phyloP scores from a whole-genome alignment of 2,797 vertebrate genomes.

The Nothura maculosa region DNA sequence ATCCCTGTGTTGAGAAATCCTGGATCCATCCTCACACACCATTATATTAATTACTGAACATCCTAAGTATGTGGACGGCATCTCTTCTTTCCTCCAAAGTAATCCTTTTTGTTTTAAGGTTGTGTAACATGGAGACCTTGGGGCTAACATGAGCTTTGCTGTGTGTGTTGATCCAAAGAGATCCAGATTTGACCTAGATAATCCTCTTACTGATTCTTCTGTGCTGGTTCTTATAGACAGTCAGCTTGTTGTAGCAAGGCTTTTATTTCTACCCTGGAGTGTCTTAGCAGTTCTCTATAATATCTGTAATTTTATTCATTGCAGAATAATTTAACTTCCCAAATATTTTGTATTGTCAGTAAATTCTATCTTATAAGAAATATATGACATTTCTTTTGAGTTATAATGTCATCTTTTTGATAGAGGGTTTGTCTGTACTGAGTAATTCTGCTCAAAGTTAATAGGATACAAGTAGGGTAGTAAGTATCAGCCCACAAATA shows the following conservation, averaged over 20 bases:
- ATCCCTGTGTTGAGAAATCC: neutral
- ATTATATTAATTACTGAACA: neutral
- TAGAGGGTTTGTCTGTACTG: neutral
- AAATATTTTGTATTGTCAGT: neutral
- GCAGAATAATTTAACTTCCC: neutral
- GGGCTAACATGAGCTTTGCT: neutral
- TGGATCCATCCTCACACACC: neutral
- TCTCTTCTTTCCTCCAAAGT: neutral
- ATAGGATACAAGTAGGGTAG: neutral
- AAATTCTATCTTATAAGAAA: neutral
- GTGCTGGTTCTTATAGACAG: neutral
- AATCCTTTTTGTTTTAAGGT: neutral
- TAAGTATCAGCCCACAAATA: neutral
- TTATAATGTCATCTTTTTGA: neutral
- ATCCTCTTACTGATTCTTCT: neutral
- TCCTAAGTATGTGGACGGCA: accelerated
- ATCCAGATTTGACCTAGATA: neutral
- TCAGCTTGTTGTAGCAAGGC: neutral
- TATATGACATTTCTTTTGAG: neutral
- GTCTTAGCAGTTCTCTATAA: neutral
- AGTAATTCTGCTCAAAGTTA: neutral
- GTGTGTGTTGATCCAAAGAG: neutral
- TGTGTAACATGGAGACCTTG: neutral
- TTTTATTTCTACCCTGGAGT: neutral
- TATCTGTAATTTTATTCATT: neutral